A percentile compares a stretch with the other conserved stretches of the same genome.
Evolutionary conservation across 2,888 invertebrate genomes (phyloP).

Genomic region (Fabriciana adippe): DNA sequence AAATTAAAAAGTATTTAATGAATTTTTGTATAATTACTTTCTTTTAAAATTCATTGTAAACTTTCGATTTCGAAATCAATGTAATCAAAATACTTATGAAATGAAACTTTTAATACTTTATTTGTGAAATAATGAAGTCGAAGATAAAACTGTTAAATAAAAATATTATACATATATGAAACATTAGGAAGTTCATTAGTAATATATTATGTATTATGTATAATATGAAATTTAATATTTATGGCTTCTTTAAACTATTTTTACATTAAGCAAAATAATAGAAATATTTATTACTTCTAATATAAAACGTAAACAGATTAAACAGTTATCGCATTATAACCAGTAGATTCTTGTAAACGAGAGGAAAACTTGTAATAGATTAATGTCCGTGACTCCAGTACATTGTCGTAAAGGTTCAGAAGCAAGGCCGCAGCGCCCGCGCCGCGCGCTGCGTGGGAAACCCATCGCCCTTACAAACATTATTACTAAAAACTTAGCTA

Average conservation of each 20-base stretch:
- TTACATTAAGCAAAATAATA: not conserved
- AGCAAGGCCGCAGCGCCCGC: slow-evolving; percentile 57
- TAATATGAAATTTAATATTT: not conserved
- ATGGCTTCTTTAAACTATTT: not conserved
- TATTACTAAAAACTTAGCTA: slow-evolving; percentile 24
- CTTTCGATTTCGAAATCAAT: no score
- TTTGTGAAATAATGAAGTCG: no score
- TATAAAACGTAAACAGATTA: not conserved
- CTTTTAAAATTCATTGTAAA: no score
- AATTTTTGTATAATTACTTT: no score
- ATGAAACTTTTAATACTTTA: no score
- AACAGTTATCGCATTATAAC: slow-evolving; percentile 9
- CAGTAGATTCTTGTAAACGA: slow-evolving; percentile 33
- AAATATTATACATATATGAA: no score
- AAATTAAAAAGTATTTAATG: no score
- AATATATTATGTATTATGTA: no score
- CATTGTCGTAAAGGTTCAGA: slow-evolving; percentile 64
- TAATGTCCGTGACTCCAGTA: slow-evolving; percentile 44
- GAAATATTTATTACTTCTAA: not conserved
- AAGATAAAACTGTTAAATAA: no score
- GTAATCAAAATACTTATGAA: no score
- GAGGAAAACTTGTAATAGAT: slow-evolving; percentile 43
- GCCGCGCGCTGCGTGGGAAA: slow-evolving; percentile 47
- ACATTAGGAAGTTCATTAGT: no score
- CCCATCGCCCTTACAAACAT: slow-evolving; percentile 39